phyloP scores from a whole-genome alignment of 2,797 vertebrate species.

The Phyllotis vaccarum region DNA sequence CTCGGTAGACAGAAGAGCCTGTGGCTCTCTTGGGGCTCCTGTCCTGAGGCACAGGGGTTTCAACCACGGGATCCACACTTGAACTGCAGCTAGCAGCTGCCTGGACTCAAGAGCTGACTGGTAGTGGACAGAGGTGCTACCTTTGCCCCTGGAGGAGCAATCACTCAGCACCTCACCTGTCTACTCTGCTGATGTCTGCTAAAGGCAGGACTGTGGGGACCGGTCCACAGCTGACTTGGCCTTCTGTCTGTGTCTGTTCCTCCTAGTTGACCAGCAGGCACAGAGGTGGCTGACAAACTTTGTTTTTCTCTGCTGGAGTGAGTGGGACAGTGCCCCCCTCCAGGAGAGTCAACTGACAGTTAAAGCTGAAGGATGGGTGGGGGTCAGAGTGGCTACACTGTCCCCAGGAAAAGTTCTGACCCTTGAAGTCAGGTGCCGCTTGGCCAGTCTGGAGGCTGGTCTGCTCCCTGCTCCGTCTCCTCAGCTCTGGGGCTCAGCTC shows the following conservation, averaged over 20 bases:
- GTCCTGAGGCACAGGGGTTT: not conserved
- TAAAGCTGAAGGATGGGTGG: not conserved
- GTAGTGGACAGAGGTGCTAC: not conserved
- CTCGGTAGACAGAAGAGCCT: conserved; percentile 53
- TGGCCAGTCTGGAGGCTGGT: conserved; percentile 13
- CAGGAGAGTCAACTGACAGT: not conserved
- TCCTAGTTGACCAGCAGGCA: not conserved
- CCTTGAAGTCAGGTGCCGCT: conserved; percentile 46
- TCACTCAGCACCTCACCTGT: not conserved
- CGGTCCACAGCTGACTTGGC: not conserved
- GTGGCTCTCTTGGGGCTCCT: conserved; percentile 29
- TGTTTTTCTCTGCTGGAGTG: conserved; percentile 15
- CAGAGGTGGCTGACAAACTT: conserved; percentile 73
- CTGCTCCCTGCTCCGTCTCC: conserved; percentile 17
- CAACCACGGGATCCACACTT: not conserved
- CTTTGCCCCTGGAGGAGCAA: not conserved
- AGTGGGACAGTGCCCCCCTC: not conserved
- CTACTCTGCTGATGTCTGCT: not conserved
- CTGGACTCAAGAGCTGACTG: not conserved
- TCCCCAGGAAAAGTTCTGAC: conserved; percentile 82
- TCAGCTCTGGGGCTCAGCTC: conserved; percentile 73
- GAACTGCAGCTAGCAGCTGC: not conserved
- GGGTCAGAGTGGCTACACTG: not conserved
- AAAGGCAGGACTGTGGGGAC: not conserved
- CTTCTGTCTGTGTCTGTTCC: not conserved